Evolutionary conservation across 2,113 vertebrate genomes (phyloP), one percentile per base, ranked within the genome.

Genomic region (Labeo catla): DNA sequence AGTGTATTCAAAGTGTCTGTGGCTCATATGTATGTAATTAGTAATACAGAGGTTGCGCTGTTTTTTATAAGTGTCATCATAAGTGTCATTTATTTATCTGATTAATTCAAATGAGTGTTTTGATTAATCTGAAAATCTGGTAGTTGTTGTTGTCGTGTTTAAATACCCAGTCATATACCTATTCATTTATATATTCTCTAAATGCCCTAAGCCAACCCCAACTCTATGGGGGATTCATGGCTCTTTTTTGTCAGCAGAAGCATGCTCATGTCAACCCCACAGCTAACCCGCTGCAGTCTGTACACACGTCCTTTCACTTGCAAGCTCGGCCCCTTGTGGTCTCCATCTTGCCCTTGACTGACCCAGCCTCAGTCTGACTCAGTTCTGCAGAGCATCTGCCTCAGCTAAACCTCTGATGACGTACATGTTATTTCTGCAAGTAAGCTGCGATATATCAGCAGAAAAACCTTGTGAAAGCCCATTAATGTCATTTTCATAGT

Each of bases 391-490:
- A 45, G 47, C 81, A 57, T 86, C 59, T 76, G 52, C 28, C 85
- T 86, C 84, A 88, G 74, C 80, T 79, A 43, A 88, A 81, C n/a
- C 66, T 54, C 16, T 19, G 83, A 34, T 74, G 63, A 83, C 50
- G n/a, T 77, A 9, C 21, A 19, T 49, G 52, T 84, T 77, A 74
- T 81, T 82, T 88, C 85, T 57, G 68, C 34, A 52, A 45, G 16
- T 15, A 34, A 52, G 36, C 47, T 59, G 66, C 68, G 1, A 3
- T n/a, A 39, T 16, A 34, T 85, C 82, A 89, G 82, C 82, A 86
- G 21, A 84, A 80, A 39, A 34, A 28, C 39, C 52, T 78, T 15
- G 84, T 28, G 36, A 50, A 57, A 76, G 81, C 52, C 65, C 16
- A 52, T 79, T 59, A 79, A 57, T 84, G 68, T 84, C 49, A 59